phyloP scores from a whole-genome alignment of 2,888 invertebrate species.

The Plebejus melissa region DNA sequence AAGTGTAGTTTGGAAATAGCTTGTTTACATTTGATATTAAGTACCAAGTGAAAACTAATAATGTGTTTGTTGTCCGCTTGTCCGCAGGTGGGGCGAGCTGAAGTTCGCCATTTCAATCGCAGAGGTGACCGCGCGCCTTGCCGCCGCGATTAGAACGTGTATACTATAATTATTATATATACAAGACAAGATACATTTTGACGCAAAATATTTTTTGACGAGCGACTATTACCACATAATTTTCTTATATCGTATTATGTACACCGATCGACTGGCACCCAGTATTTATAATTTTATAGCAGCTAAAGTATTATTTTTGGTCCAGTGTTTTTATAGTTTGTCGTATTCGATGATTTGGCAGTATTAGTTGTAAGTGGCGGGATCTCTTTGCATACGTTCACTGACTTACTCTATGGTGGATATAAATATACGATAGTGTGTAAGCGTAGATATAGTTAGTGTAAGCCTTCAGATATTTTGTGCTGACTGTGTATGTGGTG shows the following conservation, averaged over 20 bases:
- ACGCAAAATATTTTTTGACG: constrained; percentile 63
- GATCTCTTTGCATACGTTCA: constrained; percentile 68
- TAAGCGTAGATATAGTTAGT: constrained; percentile 63
- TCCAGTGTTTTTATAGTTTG: constrained; percentile 31
- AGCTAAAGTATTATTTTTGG: constrained; percentile 55
- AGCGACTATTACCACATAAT: constrained; percentile 42
- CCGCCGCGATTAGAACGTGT: constrained; percentile 65
- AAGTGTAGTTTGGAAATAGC: neutral
- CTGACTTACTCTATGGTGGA: constrained; percentile 65
- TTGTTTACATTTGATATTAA: neutral
- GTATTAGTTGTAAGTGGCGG: constrained; percentile 67
- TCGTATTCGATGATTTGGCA: constrained; percentile 56
- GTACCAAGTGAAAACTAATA: neutral
- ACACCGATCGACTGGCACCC: constrained; percentile 54
- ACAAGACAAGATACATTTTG: constrained; percentile 46
- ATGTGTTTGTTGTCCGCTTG: neutral
- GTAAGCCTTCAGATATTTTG: constrained; percentile 70
- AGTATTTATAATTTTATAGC: constrained; percentile 59
- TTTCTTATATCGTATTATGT: constrained; percentile 53
- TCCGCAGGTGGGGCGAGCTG: constrained; percentile 51
- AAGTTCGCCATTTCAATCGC: constrained; percentile 67
- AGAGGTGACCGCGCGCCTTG: constrained; percentile 39
- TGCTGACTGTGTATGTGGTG: constrained; percentile 51
- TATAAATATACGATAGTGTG: constrained; percentile 74
- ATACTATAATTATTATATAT: constrained; percentile 56